Conservation (phyloP, 2,113 vertebrate species). For the Hydrochoerus hydrochaeris region DNA sequence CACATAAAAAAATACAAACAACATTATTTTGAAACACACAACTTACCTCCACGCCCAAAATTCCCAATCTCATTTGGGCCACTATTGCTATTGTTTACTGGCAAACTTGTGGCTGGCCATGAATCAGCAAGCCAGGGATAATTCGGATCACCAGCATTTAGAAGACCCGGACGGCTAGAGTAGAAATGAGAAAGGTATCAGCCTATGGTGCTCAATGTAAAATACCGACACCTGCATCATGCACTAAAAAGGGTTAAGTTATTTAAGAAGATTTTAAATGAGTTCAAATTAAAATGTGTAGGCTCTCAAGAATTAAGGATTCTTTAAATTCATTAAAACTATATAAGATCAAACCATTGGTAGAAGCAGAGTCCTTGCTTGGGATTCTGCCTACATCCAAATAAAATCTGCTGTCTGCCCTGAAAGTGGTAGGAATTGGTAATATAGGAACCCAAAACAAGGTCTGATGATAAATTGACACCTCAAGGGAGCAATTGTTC, state of each 20-base stretch:
- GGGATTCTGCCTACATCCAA: slow-evolving; percentile 82
- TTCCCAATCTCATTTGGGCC: slow-evolving; percentile 96
- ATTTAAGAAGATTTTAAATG: slow-evolving; percentile 76
- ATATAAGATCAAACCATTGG: slow-evolving; percentile 80
- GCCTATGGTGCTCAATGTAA: background rate
- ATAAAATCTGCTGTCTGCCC: slow-evolving; percentile 82
- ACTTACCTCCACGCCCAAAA: slow-evolving; percentile 95
- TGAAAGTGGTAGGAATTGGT: slow-evolving; percentile 74
- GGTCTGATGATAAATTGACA: slow-evolving; percentile 91
- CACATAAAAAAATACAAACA: background rate
- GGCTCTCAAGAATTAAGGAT: slow-evolving; percentile 79
- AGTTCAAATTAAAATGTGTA: slow-evolving; percentile 81
- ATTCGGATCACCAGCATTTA: slow-evolving; percentile 94
- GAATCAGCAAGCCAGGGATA: slow-evolving; percentile 99
- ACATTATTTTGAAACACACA: slow-evolving; percentile 1
- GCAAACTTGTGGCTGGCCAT: slow-evolving; percentile 97
- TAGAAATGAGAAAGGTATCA: slow-evolving; percentile 72
- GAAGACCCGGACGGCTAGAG: slow-evolving; percentile 94
- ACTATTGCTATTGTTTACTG: slow-evolving; percentile 94
- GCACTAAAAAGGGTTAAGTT: slow-evolving; percentile 38
- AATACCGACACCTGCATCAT: background rate
- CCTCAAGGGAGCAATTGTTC: slow-evolving; percentile 90
- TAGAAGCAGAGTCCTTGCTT: slow-evolving; percentile 59
- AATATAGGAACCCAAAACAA: slow-evolving; percentile 80
- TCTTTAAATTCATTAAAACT: slow-evolving; percentile 79